A percentile compares a stretch with the other conserved stretches of the same genome.
Conservation (phyloP, 2,888 invertebrate species). For the Piscicola geometra region DNA sequence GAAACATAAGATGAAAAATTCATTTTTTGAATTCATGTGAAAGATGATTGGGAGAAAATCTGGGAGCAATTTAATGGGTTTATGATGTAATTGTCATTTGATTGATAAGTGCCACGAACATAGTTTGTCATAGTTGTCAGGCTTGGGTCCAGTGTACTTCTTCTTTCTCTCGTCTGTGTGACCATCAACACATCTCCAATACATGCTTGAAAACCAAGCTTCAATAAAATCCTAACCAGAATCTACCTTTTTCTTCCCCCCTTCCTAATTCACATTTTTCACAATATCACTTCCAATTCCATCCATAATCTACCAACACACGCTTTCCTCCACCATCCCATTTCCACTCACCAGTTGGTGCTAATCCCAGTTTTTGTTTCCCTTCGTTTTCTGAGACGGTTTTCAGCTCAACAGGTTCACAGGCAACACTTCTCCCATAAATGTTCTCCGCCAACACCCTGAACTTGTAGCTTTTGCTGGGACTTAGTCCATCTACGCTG, state of each 20-base stretch:
- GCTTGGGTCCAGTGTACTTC: slow-evolving; percentile 72
- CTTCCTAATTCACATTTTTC: no score
- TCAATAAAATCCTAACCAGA: no score
- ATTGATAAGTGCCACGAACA: no score
- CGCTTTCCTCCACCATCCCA: no score
- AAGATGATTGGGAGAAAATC: no score
- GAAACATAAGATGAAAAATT: background rate
- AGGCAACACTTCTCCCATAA: slow-evolving; percentile 91
- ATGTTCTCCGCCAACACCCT: slow-evolving; percentile 95
- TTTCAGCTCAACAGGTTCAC: slow-evolving; percentile 68
- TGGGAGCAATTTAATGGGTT: no score
- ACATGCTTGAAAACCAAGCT: no score
- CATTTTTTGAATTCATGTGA: no score
- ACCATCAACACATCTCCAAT: slow-evolving; percentile 1
- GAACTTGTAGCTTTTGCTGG: slow-evolving; percentile 94
- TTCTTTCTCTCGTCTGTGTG: slow-evolving; percentile 65
- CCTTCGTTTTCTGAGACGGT: slow-evolving; percentile 49
- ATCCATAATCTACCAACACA: no score
- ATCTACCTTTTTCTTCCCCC: no score
- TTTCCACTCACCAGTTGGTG: slow-evolving; percentile 35
- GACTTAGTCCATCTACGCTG: slow-evolving; percentile 81
- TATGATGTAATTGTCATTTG: no score
- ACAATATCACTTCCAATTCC: no score
- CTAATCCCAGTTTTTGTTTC: slow-evolving; percentile 41
- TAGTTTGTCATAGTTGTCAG: slow-evolving; percentile 94